Evolutionary conservation across 2,113 vertebrate genomes (phyloP), one percentile per base, ranked within the genome.

Genomic region (Copsychus sechellarum): DNA sequence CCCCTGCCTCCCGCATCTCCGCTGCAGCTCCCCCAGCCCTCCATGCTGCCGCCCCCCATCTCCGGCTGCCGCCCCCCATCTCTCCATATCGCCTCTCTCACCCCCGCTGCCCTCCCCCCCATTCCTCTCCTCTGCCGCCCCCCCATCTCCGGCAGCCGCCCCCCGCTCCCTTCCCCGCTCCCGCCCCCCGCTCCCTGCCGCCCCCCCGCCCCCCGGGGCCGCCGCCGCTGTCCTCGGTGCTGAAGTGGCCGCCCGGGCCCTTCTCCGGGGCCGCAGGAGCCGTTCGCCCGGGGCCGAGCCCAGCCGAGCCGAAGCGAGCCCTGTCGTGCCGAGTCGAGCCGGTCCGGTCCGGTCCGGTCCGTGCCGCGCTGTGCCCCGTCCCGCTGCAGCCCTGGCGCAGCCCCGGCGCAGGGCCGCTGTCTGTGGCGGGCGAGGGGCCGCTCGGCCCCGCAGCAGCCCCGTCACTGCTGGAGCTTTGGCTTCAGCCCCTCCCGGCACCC

Each of bases 161-260:
- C n/a, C n/a, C n/a, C n/a, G n/a, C n/a, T n/a, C n/a, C n/a, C n/a
- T n/a, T n/a, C n/a, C n/a, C n/a, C n/a, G n/a, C n/a, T n/a, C n/a
- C n/a, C n/a, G n/a, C n/a, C n/a, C 47, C 47, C 47, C 47, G 22
- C 47, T 47, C 47, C 47, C 47, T 48, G 22, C 23, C 22, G 12
- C 31, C 47, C 20, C 34, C 48, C 69, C 50, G 22, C 33, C 34
- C 23, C 16, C 11, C 9, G 21, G 48, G 57, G n/a, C 64, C 42
- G 33, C 62, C 8, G 80, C 92, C 91, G 84, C 97, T 97, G 95
- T 98, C 97, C 97, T 69, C 88, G 97, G 98, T 98, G 82, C 97
- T 98, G 98, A 97, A 97, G 93, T 91, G 96, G 69, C 65, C 43
- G 4, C 25, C 33, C 23, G 71, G 92, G 95, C 82, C 79, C 79